These are phyloP conservation scores for Hepsetus odoe DNA, from an alignment of 2,113 vertebrate genomes.

Conservation along the genomic window DNA sequence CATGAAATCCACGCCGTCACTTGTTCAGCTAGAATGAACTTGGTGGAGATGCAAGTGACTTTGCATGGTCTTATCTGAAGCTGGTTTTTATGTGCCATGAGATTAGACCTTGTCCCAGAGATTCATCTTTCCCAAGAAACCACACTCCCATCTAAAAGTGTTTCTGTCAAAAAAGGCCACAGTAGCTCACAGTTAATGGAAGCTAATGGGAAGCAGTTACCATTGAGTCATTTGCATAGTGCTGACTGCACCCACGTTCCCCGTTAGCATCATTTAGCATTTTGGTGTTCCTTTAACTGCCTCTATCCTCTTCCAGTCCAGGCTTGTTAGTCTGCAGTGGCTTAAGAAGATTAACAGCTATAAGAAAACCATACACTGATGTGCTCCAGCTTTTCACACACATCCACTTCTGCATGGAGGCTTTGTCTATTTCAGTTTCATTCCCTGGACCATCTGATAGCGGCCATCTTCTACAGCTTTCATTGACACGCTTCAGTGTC, in stretches of 20 bases:
- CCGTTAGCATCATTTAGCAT: not conserved
- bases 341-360: not conserved
- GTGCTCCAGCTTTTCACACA: not conserved
- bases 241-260: not conserved
- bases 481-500: not conserved
- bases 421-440: not conserved
- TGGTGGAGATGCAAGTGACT: not conserved
- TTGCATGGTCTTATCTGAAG: not conserved
- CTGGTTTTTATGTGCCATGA: not conserved
- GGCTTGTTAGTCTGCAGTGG: not conserved
- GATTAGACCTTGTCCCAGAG: not conserved
- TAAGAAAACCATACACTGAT: not conserved
- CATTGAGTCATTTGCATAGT: not conserved
- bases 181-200: not conserved
- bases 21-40: not conserved
- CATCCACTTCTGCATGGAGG: not conserved
- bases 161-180: not conserved
- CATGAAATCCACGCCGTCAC: not conserved
- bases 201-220: slow-evolving; percentile 12
- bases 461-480: not conserved
- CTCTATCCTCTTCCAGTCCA: not conserved
- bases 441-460: not conserved
- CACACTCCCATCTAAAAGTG: not conserved
- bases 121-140: not conserved
- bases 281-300: not conserved